Evolutionary conservation across 2,113 vertebrate genomes (phyloP), one percentile per base, ranked within the genome.

Genomic region (Triplophysa siluroides): DNA sequence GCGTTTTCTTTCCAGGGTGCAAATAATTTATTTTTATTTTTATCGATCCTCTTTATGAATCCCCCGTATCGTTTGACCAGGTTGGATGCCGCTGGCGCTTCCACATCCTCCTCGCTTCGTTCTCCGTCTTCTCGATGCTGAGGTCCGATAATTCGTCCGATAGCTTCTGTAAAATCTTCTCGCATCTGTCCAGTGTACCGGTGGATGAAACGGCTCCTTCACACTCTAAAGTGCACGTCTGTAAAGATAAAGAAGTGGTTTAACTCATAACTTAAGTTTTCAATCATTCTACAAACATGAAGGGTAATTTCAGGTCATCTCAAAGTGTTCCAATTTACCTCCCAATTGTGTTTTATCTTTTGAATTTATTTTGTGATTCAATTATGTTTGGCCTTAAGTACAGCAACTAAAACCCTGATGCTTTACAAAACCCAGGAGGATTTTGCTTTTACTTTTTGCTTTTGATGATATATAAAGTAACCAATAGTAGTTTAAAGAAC

Each of bases 141-240:
- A 87, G 78, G 69, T 88, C 91, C 54, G 80, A 73, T 29, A 84
- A 77, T 9, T 70, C 85, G 54, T 82, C 77, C 21, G 82, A 81
- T 2, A 58, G 78, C 18, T 77, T n/a, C 50, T 76, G 80, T 24
- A 88, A 74, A 24, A 67, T 78, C 13, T 78, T 84, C 78, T 86
- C 90, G 85, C 97, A 98, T 23, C 78, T 89, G 65, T 92, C 86
- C 92, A 94, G 92, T 83, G 95, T 93, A 0, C 84, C 76, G 0
- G 90, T 18, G 0, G 92, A 85, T 0, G 80, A 71, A 7, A 88
- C 72, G 3, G 87, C 29, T 1, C 89, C 93, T 83, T 94, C 94
- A 85, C 97, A 98, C 83, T 94, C 91, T 86, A 91, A 85, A 9
- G 91, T 90, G 82, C 97, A 99, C 14, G 92, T 87, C 97, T 99